Percentiles rank a stretch among this genome's conserved stretches.
Conservation (phyloP, 2,797 vertebrate species). For the Lepilemur ruficaudatus region DNA sequence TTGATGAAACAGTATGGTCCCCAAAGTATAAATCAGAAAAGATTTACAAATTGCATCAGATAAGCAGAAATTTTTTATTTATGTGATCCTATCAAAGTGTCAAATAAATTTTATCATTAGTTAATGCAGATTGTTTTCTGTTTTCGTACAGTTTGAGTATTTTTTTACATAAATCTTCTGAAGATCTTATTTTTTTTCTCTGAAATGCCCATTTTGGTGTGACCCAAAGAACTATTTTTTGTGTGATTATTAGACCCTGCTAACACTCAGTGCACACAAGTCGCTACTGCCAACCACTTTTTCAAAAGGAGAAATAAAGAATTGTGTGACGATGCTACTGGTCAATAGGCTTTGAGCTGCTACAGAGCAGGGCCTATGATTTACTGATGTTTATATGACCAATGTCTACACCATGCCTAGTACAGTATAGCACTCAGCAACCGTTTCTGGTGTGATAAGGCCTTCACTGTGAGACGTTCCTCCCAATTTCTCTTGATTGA, state of each 20-base stretch:
- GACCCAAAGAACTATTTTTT: neutral
- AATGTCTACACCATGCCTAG: neutral
- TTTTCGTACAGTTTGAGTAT: neutral
- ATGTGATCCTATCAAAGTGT: neutral
- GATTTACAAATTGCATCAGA: neutral
- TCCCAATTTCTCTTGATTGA: conserved; percentile 46
- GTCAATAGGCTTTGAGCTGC: neutral
- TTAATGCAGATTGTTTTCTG: neutral
- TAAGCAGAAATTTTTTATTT: neutral
- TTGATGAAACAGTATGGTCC: neutral
- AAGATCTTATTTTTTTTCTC: neutral
- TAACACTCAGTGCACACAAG: neutral
- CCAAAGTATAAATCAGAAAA: neutral
- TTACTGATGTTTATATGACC: neutral
- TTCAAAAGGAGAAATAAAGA: neutral
- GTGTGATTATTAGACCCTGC: neutral
- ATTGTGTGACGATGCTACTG: neutral
- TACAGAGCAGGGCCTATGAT: neutral
- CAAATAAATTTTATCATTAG: neutral
- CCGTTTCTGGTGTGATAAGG: neutral
- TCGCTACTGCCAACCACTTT: neutral
- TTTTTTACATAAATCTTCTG: neutral
- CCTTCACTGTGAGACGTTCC: conserved; percentile 43
- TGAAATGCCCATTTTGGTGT: neutral
- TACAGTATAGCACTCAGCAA: neutral